These are phyloP conservation scores for Aphidoletes aphidimyza DNA, from an alignment of 2,888 invertebrate genomes.

Conservation along the genomic window DNA sequence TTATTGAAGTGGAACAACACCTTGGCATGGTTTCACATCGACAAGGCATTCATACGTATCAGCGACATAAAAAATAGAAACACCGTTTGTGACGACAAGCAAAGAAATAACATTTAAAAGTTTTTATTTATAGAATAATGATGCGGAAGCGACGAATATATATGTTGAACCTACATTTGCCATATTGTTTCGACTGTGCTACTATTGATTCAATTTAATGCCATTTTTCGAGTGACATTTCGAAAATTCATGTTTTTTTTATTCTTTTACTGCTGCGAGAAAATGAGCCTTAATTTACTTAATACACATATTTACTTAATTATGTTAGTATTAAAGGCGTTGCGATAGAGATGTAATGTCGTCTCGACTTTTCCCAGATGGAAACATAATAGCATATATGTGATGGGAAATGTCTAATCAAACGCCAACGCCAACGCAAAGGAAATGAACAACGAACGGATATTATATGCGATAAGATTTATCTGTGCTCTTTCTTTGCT, in stretches of 20 bases:
- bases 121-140: conserved; percentile 5
- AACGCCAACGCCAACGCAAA: background rate
- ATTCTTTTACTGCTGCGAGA: background rate
- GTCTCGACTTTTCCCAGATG: no score
- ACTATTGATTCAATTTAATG: background rate
- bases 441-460: conserved; percentile 30
- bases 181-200: background rate
- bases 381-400: no score
- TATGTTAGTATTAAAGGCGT: no score
- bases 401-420: background rate
- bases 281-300: background rate
- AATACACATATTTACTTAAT: background rate
- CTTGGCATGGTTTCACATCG: background rate
- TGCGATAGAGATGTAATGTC: no score
- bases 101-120: background rate
- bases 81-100: conserved; percentile 20
- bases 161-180: background rate
- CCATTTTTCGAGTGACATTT: background rate
- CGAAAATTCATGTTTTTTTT: background rate
- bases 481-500: background rate
- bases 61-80: background rate
- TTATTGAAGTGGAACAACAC: conserved; percentile 6
- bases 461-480: conserved; percentile 17
- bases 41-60: no score
- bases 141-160: background rate